Conservation (phyloP, 2,888 invertebrate genomes). For the Microchrysa polita region DNA sequence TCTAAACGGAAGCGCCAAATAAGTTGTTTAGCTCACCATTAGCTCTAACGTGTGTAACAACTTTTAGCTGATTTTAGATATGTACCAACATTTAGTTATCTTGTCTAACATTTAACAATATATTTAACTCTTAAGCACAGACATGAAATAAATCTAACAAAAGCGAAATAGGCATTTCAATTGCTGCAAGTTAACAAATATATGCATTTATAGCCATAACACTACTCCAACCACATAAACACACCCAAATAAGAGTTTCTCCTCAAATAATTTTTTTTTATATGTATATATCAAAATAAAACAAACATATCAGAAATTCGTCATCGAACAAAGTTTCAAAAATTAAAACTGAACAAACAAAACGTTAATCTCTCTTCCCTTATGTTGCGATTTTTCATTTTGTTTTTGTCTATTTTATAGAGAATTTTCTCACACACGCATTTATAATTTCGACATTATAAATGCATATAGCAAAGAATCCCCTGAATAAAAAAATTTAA, state of each 20-base stretch:
- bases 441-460: conserved; percentile 45
- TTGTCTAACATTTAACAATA: too few relatives aligned
- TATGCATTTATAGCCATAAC: too few relatives aligned
- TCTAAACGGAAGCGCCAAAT: too few relatives aligned
- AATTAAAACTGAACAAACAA: conserved; percentile 54
- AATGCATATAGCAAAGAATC: conserved; percentile 47
- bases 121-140: too few relatives aligned
- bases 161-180: too few relatives aligned
- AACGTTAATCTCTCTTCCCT: conserved; percentile 56
- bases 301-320: conserved; percentile 40
- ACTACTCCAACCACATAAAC: not conserved
- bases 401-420: conserved; percentile 33
- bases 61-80: too few relatives aligned
- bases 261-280: conserved; percentile 6
- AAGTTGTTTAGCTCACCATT: too few relatives aligned
- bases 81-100: too few relatives aligned
- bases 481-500: conserved; percentile 51
- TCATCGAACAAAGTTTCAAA: conserved; percentile 43
- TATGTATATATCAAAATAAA: conserved; percentile 30
- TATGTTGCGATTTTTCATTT: conserved; percentile 52
- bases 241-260: conserved; percentile 13
- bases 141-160: too few relatives aligned
- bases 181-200: too few relatives aligned
- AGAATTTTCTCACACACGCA: conserved; percentile 46
- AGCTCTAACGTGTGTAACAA: too few relatives aligned